Evolutionary conservation across 2,888 invertebrate genomes (phyloP).

Genomic region (Drosophila monieri): DNA sequence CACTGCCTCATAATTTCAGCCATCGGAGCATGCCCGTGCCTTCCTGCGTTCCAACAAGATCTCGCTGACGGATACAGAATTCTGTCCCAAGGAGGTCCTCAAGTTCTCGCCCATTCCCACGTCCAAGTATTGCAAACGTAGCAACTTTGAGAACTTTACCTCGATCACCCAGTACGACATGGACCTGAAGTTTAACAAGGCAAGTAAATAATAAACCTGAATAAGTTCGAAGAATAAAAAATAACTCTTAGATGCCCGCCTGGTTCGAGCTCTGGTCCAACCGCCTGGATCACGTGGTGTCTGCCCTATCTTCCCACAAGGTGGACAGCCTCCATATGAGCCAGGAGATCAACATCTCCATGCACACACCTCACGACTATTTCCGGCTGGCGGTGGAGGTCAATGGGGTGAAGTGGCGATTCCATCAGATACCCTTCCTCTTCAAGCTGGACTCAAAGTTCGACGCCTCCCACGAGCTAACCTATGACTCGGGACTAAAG

Average conservation of each 20-base stretch:
- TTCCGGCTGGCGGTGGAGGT: constrained; percentile 81
- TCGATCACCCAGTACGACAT: constrained; percentile 82
- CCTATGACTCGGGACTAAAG: constrained; percentile 81
- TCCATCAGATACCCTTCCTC: constrained; percentile 83
- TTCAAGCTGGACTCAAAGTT: constrained; percentile 83
- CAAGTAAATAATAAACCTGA: constrained; percentile 42
- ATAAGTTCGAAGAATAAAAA: neutral
- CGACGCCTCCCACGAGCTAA: constrained; percentile 82
- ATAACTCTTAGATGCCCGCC: constrained; percentile 79
- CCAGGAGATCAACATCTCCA: constrained; percentile 78
- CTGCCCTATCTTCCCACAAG: constrained; percentile 80
- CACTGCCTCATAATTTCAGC: constrained; percentile 60
- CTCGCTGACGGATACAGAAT: constrained; percentile 80
- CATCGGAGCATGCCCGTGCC: constrained; percentile 81
- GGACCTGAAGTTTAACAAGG: constrained; percentile 82
- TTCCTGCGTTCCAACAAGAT: constrained; percentile 80
- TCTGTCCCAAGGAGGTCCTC: constrained; percentile 83
- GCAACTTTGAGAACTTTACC: constrained; percentile 83
- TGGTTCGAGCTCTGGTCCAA: constrained; percentile 83
- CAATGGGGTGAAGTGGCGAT: constrained; percentile 82
- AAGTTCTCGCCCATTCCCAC: constrained; percentile 83
- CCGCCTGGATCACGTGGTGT: constrained; percentile 82
- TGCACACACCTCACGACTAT: constrained; percentile 81
- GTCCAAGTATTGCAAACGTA: constrained; percentile 82
- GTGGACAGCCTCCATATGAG: constrained; percentile 81